Evolutionary conservation across 2,797 vertebrate species (phyloP).

Genomic region (Menidia menidia): DNA sequence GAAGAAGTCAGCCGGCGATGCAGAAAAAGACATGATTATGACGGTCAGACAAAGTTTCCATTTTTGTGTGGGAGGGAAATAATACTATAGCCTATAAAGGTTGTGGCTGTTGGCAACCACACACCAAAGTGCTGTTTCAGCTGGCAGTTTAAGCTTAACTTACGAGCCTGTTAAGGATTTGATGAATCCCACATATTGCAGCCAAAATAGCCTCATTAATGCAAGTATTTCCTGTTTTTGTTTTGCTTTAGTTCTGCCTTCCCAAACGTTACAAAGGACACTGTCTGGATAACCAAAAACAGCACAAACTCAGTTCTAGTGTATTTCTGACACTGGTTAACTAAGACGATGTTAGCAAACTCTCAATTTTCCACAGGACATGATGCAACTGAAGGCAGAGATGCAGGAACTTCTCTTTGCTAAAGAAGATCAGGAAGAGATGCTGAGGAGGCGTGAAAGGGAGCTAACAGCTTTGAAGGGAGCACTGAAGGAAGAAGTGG

Average conservation of each 20-base stretch:
- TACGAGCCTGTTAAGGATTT: constrained; percentile 3
- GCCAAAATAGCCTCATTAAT: constrained; percentile 5
- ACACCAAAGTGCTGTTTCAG: not conserved
- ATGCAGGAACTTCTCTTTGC: constrained; percentile 87
- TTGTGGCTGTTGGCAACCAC: not conserved
- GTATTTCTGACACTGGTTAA: not conserved
- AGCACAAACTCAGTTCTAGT: not conserved
- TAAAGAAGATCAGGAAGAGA: constrained; percentile 94
- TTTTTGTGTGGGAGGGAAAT: not conserved
- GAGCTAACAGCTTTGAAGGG: constrained; percentile 96
- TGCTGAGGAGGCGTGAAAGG: constrained; percentile 90
- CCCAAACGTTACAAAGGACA: not conserved
- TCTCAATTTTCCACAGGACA: constrained; percentile 79
- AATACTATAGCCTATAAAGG: not conserved
- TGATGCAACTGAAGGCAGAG: constrained; percentile 90
- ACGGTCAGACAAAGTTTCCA: constrained; percentile 80
- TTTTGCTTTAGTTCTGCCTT: not conserved
- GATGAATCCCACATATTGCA: not conserved
- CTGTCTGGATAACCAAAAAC: not conserved
- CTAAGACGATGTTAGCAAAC: not conserved
- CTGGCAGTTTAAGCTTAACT: not conserved
- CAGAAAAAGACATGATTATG: constrained; percentile 88
- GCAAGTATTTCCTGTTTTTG: not conserved
- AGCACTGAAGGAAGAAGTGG: constrained; percentile 95
- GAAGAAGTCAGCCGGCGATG: constrained; percentile 83